Percentiles rank a stretch among this genome's conserved stretches.
These are phyloP conservation scores for Paedocypris micromegethes DNA, from an alignment of 2,797 vertebrate genomes.

Conservation along the genomic window DNA sequence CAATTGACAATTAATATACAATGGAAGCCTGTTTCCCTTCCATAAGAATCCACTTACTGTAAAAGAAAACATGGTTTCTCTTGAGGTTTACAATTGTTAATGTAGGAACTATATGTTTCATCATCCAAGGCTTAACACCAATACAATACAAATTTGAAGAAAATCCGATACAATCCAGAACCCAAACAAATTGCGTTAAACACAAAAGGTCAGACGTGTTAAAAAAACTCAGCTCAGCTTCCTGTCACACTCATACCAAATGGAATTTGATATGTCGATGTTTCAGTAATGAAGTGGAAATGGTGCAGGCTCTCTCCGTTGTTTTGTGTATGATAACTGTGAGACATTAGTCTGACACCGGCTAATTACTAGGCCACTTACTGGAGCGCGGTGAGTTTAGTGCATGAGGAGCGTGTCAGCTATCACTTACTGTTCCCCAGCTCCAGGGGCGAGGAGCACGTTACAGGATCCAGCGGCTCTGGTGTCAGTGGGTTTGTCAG, in stretches of 20 bases:
- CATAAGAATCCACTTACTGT: too few relatives aligned
- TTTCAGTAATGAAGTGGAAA: conserved; percentile 35
- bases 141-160: too few relatives aligned
- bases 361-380: conserved; percentile 22
- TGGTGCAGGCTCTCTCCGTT: not conserved
- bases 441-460: conserved; percentile 51
- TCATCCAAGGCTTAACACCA: too few relatives aligned
- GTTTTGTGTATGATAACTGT: conserved; percentile 26
- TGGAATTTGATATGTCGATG: not conserved
- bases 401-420: conserved; percentile 57
- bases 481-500: conserved; percentile 50
- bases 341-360: conserved; percentile 1
- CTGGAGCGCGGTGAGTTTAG: conserved; percentile 30
- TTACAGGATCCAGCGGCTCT: conserved; percentile 66
- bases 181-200: too few relatives aligned
- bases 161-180: too few relatives aligned
- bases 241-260: conserved; percentile 1
- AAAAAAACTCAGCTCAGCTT: not conserved
- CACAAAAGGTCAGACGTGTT: too few relatives aligned
- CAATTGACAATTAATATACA: too few relatives aligned
- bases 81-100: too few relatives aligned
- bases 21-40: too few relatives aligned
- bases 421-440: conserved; percentile 57
- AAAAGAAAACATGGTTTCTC: too few relatives aligned
- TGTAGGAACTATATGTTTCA: too few relatives aligned